Evolutionary conservation across 2,888 invertebrate genomes (phyloP), one percentile per base, ranked within the genome.

Genomic region (Phorcus lineatus): DNA sequence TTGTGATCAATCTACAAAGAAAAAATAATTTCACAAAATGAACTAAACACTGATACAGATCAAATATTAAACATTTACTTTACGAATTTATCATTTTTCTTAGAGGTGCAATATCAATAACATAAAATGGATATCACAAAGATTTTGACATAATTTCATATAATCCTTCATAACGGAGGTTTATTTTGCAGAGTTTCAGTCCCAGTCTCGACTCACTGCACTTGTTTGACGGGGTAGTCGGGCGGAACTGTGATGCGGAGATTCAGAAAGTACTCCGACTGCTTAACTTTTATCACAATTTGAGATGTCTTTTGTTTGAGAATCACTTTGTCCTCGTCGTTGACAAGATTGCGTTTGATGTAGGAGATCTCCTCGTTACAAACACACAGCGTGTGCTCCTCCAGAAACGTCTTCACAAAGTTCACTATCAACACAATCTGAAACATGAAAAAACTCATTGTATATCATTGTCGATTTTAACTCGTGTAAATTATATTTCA

Each of bases 291-390:
- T 52, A 96, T 88, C 80, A 93, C 89, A 36, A 96, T 92, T 75
- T 94, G 94, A 0, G 96, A 95, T 28, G 93, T 93, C 89, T 96
- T 96, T 88, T 96, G 96, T 85, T 95, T 95, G 40, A 96, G 91
- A 91, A 95, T 96, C 4, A 96, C 90, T 87, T 95, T 95, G 88
- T 95, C 95, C 16, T 91, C 89, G 3, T 88, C 87, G 7, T 80
- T 75, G 4, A 95, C 89, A 28, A 94, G 92, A 47, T 90, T 86
- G 82, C 94, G 93, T 85, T 95, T 95, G 77, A 96, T 91, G 67
- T 93, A 91, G 81, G 94, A 94, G 82, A 96, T 95, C 93, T 96
- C 96, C 88, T 96, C 95, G 85, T 95, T 95, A 87, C 96, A 96
- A 80, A 96, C 95, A 89, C 95, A 95, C 3, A 96, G 93, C 0